Evolutionary conservation across 2,797 vertebrate species (phyloP).

Genomic region (Xerus rutilus): DNA sequence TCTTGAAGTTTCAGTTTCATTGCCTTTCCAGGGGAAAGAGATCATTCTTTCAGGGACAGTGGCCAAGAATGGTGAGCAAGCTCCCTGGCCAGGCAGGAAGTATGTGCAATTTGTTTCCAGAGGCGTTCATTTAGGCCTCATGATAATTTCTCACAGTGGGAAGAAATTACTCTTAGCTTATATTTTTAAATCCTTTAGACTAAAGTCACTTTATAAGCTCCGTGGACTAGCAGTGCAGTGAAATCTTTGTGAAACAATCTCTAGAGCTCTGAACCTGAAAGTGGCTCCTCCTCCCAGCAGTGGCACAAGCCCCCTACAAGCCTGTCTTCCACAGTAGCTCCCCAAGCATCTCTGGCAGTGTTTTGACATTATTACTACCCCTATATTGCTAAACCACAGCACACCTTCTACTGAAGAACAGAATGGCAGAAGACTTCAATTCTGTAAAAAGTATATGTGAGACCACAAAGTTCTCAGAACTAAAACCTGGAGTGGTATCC

Average conservation of each 20-base stretch:
- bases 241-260: background rate
- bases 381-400: background rate
- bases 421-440: background rate
- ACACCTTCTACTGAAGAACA: background rate
- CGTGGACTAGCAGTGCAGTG: background rate
- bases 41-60: background rate
- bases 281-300: background rate
- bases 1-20: background rate
- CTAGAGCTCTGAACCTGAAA: background rate
- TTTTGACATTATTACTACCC: background rate
- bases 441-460: background rate
- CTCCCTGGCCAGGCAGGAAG: conserved; percentile 22
- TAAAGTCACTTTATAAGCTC: background rate
- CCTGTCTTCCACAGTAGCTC: background rate
- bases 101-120: conserved; percentile 57
- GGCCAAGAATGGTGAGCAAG: background rate
- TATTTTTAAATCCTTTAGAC: conserved; percentile 28
- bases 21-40: background rate
- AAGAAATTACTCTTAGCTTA: conserved; percentile 57
- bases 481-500: background rate
- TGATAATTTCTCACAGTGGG: conserved; percentile 63
- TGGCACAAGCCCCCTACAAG: background rate
- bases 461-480: background rate
- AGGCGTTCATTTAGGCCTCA: conserved; percentile 45
- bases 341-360: background rate